Percentiles rank a stretch among this genome's conserved stretches.
These are phyloP conservation scores for Sebastes ruberrimus DNA, from an alignment of 2,797 vertebrate species.

Conservation along the genomic window DNA sequence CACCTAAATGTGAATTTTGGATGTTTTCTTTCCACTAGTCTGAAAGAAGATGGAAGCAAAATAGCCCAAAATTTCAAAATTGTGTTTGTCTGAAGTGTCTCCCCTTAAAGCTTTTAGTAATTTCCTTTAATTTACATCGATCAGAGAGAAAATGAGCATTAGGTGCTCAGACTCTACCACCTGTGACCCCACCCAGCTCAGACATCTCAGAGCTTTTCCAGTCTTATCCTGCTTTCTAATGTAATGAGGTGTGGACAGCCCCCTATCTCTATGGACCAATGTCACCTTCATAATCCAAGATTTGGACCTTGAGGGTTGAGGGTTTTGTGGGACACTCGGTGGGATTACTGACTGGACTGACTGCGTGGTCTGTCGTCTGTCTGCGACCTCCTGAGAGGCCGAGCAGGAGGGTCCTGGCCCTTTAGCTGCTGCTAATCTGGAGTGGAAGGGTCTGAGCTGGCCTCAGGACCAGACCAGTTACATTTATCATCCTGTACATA, in stretches of 20 bases:
- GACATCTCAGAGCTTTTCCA: slow-evolving; percentile 46
- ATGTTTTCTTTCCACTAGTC: too few species aligned
- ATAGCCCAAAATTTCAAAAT: too few species aligned
- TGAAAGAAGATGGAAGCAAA: too few species aligned
- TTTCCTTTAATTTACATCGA: not conserved
- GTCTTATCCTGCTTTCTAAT: slow-evolving; percentile 72
- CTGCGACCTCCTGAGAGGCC: slow-evolving; percentile 37
- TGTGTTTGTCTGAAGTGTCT: accelerated
- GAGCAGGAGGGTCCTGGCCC: slow-evolving; percentile 23
- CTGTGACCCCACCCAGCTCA: slow-evolving; percentile 46
- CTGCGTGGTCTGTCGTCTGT: slow-evolving; percentile 74
- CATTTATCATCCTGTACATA: slow-evolving; percentile 31
- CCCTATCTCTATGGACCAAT: slow-evolving; percentile 52
- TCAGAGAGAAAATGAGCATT: slow-evolving; percentile 11
- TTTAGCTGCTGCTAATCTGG: slow-evolving; percentile 63
- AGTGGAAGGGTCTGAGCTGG: slow-evolving; percentile 40
- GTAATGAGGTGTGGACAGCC: slow-evolving; percentile 58
- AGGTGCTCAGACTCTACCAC: slow-evolving; percentile 8
- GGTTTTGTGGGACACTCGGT: slow-evolving; percentile 29
- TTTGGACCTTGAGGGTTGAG: slow-evolving; percentile 33
- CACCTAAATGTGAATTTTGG: too few species aligned
- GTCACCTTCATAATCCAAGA: slow-evolving; percentile 73
- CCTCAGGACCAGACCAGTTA: slow-evolving; percentile 10
- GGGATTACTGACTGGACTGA: slow-evolving; percentile 67
- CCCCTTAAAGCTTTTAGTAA: not conserved